Base-by-base conservation (phyloP, 1,140 invertebrate species). In the Asbolus verrucosus region DNA sequence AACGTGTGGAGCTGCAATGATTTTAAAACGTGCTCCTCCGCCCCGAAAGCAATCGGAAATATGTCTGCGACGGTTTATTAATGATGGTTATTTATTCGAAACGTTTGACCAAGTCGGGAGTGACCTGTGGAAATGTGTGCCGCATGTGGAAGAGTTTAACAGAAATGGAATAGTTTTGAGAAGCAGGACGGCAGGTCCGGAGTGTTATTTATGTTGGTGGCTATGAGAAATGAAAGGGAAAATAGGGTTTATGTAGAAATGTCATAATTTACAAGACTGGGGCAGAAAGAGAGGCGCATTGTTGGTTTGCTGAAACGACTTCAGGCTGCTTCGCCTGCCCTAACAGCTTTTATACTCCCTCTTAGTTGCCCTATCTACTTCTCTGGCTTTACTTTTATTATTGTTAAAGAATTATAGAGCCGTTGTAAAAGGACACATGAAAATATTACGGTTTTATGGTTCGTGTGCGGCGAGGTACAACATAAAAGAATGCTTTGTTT, bases 181-280 rank as follows among this genome's bases (percentile, higher is more conserved):
- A 41, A 65, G 31, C 14, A 11, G 21, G 61, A 30, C 33, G 30
- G 54, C 31, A 39, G 31, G 61, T 41, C 16, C 31, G 59, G 59
- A 13, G 15, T 39, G 61, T 70, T 65, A 70, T 70, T 70, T 70
- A 70, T 70, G 68, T 70, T 38, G 68, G 63, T 65, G 43, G 43
- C 68, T 70, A 70, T 70, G 73, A 75, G 73, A 75, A 75, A 75
- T 75, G 73, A 75, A 75, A 75, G 71, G 73, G 73, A 75, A 75
- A 75, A 75, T 75, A 73, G 71, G 73, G 71, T 71, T 71, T 73
- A 71, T 67, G 73, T 70, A 67, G 71, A 69, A 67, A 75, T 43
- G 71, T 73, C 73, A 69, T 75, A 75, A 70, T 72, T 75, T 75
- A 75, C 70, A 70, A 61, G 68, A 61, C n/a, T n/a, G n/a, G n/a